Conservation (phyloP, 2,888 invertebrate species). For the Cinara cedri region DNA sequence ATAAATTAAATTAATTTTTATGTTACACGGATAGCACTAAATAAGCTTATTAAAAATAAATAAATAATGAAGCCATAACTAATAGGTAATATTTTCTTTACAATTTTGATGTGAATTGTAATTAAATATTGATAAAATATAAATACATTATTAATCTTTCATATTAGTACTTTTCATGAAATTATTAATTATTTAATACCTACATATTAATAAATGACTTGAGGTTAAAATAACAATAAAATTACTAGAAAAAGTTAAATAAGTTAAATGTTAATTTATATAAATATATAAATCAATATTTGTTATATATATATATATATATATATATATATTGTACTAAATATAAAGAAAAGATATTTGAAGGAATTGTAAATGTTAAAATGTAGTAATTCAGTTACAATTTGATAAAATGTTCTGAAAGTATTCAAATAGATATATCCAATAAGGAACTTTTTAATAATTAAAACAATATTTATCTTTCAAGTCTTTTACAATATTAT, state of each 20-base stretch:
- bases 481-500: slow-evolving; percentile 46
- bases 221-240: slow-evolving; percentile 22
- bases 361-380: slow-evolving; percentile 21
- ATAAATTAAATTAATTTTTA: neutral
- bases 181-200: too few species aligned
- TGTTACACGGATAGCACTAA: neutral
- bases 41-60: neutral
- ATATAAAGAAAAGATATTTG: slow-evolving; percentile 17
- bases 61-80: too few species aligned
- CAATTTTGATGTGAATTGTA: slow-evolving; percentile 15
- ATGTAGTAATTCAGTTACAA: slow-evolving; percentile 7
- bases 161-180: neutral
- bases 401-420: slow-evolving; percentile 30
- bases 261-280: too few species aligned
- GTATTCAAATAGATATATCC: slow-evolving; percentile 41
- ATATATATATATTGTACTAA: neutral
- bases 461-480: slow-evolving; percentile 38
- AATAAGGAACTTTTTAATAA: slow-evolving; percentile 45
- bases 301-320: too few species aligned
- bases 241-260: slow-evolving; percentile 4
- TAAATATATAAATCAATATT: too few species aligned
- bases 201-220: neutral
- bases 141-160: slow-evolving; percentile 16
- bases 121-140: neutral
- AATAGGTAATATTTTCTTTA: slow-evolving; percentile 1